Percentiles rank a stretch among this genome's conserved stretches.
Conservation (phyloP, 2,888 invertebrate genomes). For the Phyllotreta cruciferae region DNA sequence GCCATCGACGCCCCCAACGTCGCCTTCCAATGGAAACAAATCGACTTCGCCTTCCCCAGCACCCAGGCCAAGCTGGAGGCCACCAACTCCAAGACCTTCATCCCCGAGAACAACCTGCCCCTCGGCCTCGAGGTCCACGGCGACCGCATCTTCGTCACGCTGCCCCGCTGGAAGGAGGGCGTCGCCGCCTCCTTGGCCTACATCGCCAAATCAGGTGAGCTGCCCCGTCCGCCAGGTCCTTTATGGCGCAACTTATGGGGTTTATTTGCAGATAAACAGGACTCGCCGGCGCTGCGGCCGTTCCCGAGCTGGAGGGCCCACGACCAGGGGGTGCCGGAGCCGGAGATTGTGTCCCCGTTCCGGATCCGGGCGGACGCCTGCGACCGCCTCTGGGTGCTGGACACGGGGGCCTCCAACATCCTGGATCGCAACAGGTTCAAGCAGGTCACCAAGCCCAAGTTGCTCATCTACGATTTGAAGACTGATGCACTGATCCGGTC, state of each 20-base stretch:
- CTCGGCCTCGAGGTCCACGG: constrained; percentile 76
- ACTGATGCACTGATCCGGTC: constrained; percentile 74
- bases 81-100: constrained; percentile 66
- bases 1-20: constrained; percentile 69
- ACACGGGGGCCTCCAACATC: constrained; percentile 73
- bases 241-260: no score
- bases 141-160: constrained; percentile 73
- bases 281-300: constrained; percentile 75
- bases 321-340: constrained; percentile 58
- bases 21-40: constrained; percentile 75
- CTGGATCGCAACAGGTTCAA: constrained; percentile 62
- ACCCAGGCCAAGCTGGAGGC: constrained; percentile 67
- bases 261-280: constrained; percentile 65
- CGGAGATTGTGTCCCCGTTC: constrained; percentile 75
- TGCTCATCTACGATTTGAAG: constrained; percentile 76
- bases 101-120: constrained; percentile 76
- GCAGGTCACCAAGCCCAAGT: constrained; percentile 59
- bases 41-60: constrained; percentile 72
- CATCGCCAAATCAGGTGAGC: constrained; percentile 73
- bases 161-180: constrained; percentile 78
- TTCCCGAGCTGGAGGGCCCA: constrained; percentile 84
- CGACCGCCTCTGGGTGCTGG: constrained; percentile 80
- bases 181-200: constrained; percentile 77
- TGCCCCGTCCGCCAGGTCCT: no score
- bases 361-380: constrained; percentile 77